Evolutionary conservation across 2,888 invertebrate species (phyloP).

Genomic region (Bimastos eiseni): DNA sequence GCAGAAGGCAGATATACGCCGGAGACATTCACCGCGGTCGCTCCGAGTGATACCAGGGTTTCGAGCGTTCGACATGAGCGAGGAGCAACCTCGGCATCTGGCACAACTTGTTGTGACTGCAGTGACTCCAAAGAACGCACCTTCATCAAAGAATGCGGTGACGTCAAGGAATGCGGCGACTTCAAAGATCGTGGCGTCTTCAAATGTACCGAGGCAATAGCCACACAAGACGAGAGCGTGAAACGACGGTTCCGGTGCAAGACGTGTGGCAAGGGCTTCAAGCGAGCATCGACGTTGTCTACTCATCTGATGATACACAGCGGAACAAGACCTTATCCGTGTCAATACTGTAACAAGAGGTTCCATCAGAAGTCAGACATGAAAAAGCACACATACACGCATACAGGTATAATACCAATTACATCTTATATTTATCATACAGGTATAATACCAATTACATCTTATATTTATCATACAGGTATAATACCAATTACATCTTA

Average conservation of each 20-base stretch:
- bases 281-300: conserved; percentile 91
- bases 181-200: background rate
- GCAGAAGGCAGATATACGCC: background rate
- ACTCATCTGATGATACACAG: conserved; percentile 96
- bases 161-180: background rate
- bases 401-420: conserved; percentile 81
- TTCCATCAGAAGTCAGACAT: conserved; percentile 99
- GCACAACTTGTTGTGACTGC: background rate
- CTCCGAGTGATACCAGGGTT: background rate
- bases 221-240: no score
- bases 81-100: background rate
- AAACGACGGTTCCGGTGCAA: conserved; percentile 71
- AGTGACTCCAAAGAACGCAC: background rate
- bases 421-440: background rate
- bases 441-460: no score
- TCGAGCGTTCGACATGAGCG: background rate
- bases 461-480: background rate
- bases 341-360: conserved; percentile 95
- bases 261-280: conserved; percentile 95
- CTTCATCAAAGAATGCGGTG: background rate
- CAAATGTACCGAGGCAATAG: background rate
- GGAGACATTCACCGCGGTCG: background rate
- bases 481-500: no score
- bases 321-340: conserved; percentile 94
- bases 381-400: conserved; percentile 99